Evolutionary conservation across 35 echinoderm and acorn worm genomes (phyloP).

Genomic region (Apostichopus japonicus): DNA sequence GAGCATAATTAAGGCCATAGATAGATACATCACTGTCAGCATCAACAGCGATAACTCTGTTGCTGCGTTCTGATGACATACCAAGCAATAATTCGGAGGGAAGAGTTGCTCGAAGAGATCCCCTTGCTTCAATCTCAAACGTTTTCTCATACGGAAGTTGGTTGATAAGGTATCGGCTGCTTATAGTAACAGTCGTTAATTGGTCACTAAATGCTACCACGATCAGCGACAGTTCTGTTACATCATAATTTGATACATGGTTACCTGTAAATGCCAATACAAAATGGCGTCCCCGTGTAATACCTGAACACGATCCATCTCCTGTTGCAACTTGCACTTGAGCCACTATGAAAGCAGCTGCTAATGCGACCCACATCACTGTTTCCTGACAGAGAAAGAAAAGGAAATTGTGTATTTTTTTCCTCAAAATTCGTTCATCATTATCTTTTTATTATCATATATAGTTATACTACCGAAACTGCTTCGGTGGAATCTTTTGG

Average conservation of each 20-base stretch:
- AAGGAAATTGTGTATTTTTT: neutral
- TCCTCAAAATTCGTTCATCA: too few relatives aligned
- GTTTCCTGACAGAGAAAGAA: neutral
- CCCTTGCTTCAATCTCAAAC: slow-evolving; percentile 46
- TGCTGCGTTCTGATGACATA: slow-evolving; percentile 19
- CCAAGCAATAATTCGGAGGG: slow-evolving; percentile 43
- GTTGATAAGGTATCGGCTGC: slow-evolving; percentile 52
- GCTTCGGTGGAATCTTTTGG: too few relatives aligned
- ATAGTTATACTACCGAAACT: too few relatives aligned
- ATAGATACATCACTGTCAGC: slow-evolving; percentile 67
- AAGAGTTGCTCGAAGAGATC: slow-evolving; percentile 14
- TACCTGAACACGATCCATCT: slow-evolving; percentile 33
- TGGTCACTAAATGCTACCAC: slow-evolving; percentile 75
- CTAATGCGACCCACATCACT: neutral
- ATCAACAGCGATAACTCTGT: slow-evolving; percentile 57
- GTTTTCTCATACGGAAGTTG: slow-evolving; percentile 37
- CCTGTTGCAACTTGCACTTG: neutral
- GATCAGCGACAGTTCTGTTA: slow-evolving; percentile 27
- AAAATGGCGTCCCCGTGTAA: slow-evolving; percentile 63
- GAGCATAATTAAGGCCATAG: slow-evolving; percentile 46
- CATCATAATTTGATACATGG: neutral
- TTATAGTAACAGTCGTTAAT: slow-evolving; percentile 64
- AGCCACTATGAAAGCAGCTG: neutral
- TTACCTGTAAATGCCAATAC: slow-evolving; percentile 49
- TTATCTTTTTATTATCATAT: too few relatives aligned